A percentile compares a stretch with the other conserved stretches of the same genome.
Conservation (phyloP, 2,113 vertebrate genomes). For the Trematomus loennbergii region DNA sequence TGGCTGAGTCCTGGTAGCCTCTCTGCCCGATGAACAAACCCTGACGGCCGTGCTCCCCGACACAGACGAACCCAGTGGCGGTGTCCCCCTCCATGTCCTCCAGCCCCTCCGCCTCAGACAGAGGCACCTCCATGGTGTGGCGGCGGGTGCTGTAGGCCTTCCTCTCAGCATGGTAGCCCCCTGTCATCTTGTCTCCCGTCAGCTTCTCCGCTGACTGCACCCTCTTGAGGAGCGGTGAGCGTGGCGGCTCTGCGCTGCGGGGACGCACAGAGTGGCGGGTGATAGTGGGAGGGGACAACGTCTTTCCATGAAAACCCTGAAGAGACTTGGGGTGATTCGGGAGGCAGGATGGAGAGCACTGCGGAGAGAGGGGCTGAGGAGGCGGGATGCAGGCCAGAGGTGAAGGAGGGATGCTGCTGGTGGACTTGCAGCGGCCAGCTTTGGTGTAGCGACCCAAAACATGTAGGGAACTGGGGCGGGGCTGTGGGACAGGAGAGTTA, state of each 20-base stretch:
- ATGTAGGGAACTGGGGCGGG: constrained; percentile 93
- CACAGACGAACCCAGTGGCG: constrained; percentile 71
- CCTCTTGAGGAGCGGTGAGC: constrained; percentile 91
- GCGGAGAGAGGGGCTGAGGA: constrained; percentile 89
- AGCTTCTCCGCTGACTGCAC: constrained; percentile 92
- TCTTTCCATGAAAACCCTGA: constrained; percentile 87
- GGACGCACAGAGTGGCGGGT: constrained; percentile 87
- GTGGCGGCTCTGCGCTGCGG: constrained; percentile 84
- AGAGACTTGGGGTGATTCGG: constrained; percentile 82
- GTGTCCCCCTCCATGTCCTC: constrained; percentile 70
- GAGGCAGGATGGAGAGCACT: constrained; percentile 88
- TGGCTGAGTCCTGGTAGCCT: constrained; percentile 64
- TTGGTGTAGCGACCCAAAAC: constrained; percentile 91
- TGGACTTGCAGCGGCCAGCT: constrained; percentile 92
- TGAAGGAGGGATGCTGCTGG: constrained; percentile 94
- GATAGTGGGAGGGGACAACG: constrained; percentile 88
- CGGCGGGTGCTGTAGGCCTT: constrained; percentile 77
- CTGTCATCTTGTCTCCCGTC: constrained; percentile 85
- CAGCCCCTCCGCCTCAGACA: constrained; percentile 74
- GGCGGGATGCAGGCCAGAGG: constrained; percentile 92
- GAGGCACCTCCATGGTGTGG: constrained; percentile 83
- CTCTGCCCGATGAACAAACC: constrained; percentile 72
- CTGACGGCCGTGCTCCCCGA: constrained; percentile 79
- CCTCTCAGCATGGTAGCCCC: constrained; percentile 83
- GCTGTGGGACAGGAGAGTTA: constrained; percentile 90